A percentile compares a stretch with the other conserved stretches of the same genome.
These are phyloP conservation scores for Poecile atricapillus DNA, from an alignment of 2,113 vertebrate genomes.

Conservation along the genomic window DNA sequence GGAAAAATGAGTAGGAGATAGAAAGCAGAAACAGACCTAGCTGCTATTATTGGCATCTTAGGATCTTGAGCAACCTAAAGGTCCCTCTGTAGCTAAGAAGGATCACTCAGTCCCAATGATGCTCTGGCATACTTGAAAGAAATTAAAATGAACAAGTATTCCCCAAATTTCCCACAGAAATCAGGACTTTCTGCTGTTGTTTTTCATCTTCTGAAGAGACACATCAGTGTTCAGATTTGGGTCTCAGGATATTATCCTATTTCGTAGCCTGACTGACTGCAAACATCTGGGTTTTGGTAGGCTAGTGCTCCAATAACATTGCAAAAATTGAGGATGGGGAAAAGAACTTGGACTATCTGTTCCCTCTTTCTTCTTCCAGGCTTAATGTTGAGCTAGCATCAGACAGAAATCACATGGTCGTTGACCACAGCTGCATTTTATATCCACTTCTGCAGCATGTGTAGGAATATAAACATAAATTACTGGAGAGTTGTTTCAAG, in stretches of 20 bases:
- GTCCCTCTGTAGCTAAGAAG: neutral
- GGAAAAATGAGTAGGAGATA: neutral
- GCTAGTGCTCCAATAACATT: neutral
- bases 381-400: neutral
- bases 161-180: neutral
- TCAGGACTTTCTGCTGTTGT: neutral
- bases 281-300: neutral
- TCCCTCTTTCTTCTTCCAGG: neutral
- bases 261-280: neutral
- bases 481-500: slow-evolving; percentile 44
- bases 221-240: neutral
- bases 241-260: neutral
- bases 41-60: neutral
- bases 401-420: neutral
- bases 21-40: neutral
- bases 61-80: neutral
- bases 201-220: neutral
- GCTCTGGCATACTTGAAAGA: neutral
- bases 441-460: neutral
- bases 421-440: slow-evolving; percentile 48
- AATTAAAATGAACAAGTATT: neutral
- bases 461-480: slow-evolving; percentile 49
- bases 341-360: neutral
- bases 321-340: neutral
- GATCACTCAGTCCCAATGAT: neutral